phyloP scores from a whole-genome alignment of 1,140 invertebrate species.

The Idris sp. region DNA sequence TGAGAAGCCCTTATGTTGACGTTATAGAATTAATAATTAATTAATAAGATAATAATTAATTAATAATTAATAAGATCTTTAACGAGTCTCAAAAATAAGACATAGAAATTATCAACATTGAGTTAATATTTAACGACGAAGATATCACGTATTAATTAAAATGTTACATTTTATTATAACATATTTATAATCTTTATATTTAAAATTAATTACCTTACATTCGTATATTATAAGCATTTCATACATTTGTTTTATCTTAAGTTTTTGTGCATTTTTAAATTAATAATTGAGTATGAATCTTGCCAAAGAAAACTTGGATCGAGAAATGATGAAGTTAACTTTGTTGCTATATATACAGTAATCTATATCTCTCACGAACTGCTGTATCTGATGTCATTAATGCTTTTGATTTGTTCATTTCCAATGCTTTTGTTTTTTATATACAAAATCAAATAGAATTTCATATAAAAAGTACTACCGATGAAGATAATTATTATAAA shows the following conservation, averaged over 20 bases:
- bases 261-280: too few relatives aligned
- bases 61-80: too few relatives aligned
- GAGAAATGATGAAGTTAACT: conserved; percentile 22
- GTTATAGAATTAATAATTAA: not conserved
- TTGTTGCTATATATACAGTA: too few relatives aligned
- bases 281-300: too few relatives aligned
- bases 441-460: conserved; percentile 34
- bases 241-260: not conserved
- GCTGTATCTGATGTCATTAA: conserved; percentile 33
- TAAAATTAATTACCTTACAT: too few relatives aligned
- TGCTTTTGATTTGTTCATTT: conserved; percentile 26
- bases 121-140: too few relatives aligned
- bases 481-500: conserved; percentile 25
- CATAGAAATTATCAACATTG: too few relatives aligned
- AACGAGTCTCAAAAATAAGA: too few relatives aligned
- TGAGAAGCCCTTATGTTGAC: not conserved
- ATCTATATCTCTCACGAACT: conserved; percentile 42
- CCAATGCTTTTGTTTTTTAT: conserved; percentile 31
- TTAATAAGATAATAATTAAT: not conserved
- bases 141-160: too few relatives aligned
- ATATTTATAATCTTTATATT: too few relatives aligned
- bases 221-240: too few relatives aligned
- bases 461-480: conserved; percentile 15
- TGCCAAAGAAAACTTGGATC: not conserved
- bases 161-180: too few relatives aligned